Percentiles rank a stretch among this genome's conserved stretches.
phyloP scores from a whole-genome alignment of 2,888 invertebrate genomes.

The Euclidia mi region DNA sequence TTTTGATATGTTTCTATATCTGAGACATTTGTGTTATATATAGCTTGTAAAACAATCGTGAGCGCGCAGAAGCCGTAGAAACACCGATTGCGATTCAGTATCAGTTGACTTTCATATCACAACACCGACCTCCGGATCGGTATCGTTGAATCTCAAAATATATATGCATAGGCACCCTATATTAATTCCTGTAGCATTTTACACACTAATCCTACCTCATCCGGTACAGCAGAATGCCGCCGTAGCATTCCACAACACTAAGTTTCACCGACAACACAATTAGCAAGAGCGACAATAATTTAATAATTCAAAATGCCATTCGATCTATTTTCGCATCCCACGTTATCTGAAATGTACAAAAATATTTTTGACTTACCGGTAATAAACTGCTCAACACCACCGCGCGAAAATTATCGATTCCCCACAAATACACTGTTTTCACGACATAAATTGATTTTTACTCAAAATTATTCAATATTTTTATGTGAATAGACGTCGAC shows the following conservation, averaged over 20 bases:
- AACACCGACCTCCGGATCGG: constrained; percentile 41
- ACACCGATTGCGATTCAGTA: constrained; percentile 25
- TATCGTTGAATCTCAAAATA: constrained; percentile 50
- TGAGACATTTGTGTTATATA: background rate
- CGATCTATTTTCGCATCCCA: constrained; percentile 71
- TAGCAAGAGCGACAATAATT: constrained; percentile 59
- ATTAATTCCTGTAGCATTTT: constrained; percentile 33
- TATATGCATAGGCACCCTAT: constrained; percentile 30
- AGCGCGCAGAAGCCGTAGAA: constrained; percentile 29
- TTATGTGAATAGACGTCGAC: constrained; percentile 52
- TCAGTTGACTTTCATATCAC: constrained; percentile 45
- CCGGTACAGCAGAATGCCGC: constrained; percentile 22
- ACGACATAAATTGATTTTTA: constrained; percentile 55
- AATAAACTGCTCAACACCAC: constrained; percentile 19
- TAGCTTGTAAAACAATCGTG: background rate
- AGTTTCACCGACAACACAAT: constrained; percentile 48
- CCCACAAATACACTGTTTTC: constrained; percentile 59
- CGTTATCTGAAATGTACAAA: constrained; percentile 45
- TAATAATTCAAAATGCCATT: constrained; percentile 67
- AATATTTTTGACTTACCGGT: constrained; percentile 59
- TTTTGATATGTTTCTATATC: too few species aligned
- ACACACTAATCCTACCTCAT: constrained; percentile 35
- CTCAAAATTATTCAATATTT: constrained; percentile 58
- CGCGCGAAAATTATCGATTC: constrained; percentile 17
- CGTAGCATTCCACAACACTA: constrained; percentile 37